phyloP scores from a whole-genome alignment of 2,888 invertebrate genomes.

The Xestia xanthographa region DNA sequence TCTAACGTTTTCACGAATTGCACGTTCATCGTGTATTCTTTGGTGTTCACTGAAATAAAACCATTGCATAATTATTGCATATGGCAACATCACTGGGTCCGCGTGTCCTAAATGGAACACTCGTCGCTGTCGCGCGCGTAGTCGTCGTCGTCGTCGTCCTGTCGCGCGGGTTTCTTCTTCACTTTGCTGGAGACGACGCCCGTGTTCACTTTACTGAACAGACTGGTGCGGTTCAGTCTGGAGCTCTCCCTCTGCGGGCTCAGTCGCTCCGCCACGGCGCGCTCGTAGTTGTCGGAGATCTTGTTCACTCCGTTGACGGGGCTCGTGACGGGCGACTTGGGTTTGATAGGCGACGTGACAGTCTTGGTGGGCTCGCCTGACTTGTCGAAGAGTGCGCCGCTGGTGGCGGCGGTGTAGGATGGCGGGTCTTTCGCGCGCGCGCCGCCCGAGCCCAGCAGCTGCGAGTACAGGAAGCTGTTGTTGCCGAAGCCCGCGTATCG shows the following conservation, averaged over 20 bases:
- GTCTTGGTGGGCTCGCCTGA: slow-evolving; percentile 68
- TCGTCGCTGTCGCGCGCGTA: slow-evolving; percentile 91
- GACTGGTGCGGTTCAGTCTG: slow-evolving; percentile 81
- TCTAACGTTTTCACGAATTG: slow-evolving; percentile 67
- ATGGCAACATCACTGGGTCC: slow-evolving; percentile 68
- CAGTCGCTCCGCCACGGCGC: slow-evolving; percentile 85
- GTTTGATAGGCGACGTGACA: slow-evolving; percentile 77
- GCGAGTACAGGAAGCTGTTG: slow-evolving; percentile 88
- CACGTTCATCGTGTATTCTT: slow-evolving; percentile 80
- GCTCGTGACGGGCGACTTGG: slow-evolving; percentile 80
- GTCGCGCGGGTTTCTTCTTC: slow-evolving; percentile 76
- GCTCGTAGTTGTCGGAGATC: slow-evolving; percentile 88
- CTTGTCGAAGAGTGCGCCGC: slow-evolving; percentile 79
- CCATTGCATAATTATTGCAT: slow-evolving; percentile 65
- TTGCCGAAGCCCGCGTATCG: slow-evolving; percentile 84
- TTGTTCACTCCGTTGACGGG: slow-evolving; percentile 87
- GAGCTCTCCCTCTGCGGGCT: slow-evolving; percentile 83
- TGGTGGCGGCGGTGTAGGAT: slow-evolving; percentile 84
- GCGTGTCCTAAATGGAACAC: slow-evolving; percentile 90
- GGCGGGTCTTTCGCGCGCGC: slow-evolving; percentile 85
- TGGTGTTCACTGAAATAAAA: slow-evolving; percentile 81
- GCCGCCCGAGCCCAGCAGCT: slow-evolving; percentile 80
- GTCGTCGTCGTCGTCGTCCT: slow-evolving; percentile 87
- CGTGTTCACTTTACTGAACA: slow-evolving; percentile 87
- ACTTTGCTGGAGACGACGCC: slow-evolving; percentile 85